These are phyloP conservation scores for Anneissia japonica DNA, from an alignment of 35 echinoderm and acorn worm species.

Conservation along the genomic window DNA sequence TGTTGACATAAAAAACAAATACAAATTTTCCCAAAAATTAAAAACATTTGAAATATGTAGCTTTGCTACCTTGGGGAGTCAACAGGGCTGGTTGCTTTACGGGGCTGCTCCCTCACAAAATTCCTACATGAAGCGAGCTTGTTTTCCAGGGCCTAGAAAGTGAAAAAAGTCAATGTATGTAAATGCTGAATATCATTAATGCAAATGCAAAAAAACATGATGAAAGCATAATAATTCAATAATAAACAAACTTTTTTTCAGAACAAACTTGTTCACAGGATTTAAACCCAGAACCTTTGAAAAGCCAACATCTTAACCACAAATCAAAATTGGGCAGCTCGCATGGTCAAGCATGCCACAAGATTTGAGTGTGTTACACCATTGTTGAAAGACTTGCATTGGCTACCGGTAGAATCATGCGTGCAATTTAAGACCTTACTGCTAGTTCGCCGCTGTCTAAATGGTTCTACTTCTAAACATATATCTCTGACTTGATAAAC, in stretches of 20 bases:
- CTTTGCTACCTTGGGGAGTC: slow-evolving; percentile 83
- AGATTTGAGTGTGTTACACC: no score
- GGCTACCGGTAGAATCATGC: no score
- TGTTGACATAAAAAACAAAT: no score
- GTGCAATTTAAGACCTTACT: no score
- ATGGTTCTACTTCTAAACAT: no score
- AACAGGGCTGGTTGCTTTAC: slow-evolving; percentile 76
- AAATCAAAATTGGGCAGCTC: not conserved
- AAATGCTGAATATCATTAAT: not conserved
- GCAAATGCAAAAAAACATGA: not conserved
- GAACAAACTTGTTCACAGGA: not conserved
- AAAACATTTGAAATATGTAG: not conserved
- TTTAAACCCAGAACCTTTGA: not conserved
- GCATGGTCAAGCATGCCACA: not conserved
- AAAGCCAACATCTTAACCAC: not conserved
- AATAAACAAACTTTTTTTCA: not conserved
- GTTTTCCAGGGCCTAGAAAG: slow-evolving; percentile 73
- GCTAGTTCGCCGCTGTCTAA: not conserved
- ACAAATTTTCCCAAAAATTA: no score
- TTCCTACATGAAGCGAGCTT: slow-evolving; percentile 96
- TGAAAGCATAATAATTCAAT: not conserved
- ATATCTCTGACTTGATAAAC: not conserved
- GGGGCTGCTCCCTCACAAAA: slow-evolving; percentile 80
- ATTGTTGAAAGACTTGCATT: no score
- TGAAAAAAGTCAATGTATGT: not conserved